Base-by-base conservation (phyloP, 2,888 invertebrate species). In the Xestoiulus laeticollis region DNA sequence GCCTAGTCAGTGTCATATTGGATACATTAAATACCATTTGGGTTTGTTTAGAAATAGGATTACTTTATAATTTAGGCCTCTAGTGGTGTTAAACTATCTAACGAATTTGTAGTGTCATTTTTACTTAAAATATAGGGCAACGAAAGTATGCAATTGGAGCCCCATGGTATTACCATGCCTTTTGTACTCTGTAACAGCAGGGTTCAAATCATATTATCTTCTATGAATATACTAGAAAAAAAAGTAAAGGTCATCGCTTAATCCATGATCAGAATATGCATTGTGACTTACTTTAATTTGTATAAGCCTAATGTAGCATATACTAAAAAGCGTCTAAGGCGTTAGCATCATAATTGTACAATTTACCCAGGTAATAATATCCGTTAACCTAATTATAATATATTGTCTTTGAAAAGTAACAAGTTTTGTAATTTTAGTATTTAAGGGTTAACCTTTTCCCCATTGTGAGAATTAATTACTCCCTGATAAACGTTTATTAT, bases 361-460 rank as follows among this genome's bases (percentile, higher is more conserved):
- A 78, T 78, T 78, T 78, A 78, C 78, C 30, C 12, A 30, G 78
- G 26, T 78, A 68, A 19, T 14, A 30, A 78, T 78, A 78, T 78
- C 78, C 78, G 78, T 78, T 78, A 78, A 78, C 78, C 78, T 78
- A 78, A 78, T 78, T 78, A 30, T 78, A 30, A 78, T 78, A 78
- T 78, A 78, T 78, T 78, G 78, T 78, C 78, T 78, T 78, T 30
- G 30, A 30, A 78, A 78, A 78, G 22, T 78, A 78, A 78, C 78
- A 78, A 78, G 22, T 30, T 78, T 30, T 78, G 78, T 78, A 78
- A 78, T 78, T 78, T 78, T 30, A 30, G 30, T 78, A 78, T 78
- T 78, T 78, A 78, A 78, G 78, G 78, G 78, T 78, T 30, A 78
- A 78, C 78, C 78, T 78, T 78, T 78, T 78, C 78, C 30, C 78